Conservation (phyloP, 1,140 invertebrate genomes). For the Drosophila pandora region DNA sequence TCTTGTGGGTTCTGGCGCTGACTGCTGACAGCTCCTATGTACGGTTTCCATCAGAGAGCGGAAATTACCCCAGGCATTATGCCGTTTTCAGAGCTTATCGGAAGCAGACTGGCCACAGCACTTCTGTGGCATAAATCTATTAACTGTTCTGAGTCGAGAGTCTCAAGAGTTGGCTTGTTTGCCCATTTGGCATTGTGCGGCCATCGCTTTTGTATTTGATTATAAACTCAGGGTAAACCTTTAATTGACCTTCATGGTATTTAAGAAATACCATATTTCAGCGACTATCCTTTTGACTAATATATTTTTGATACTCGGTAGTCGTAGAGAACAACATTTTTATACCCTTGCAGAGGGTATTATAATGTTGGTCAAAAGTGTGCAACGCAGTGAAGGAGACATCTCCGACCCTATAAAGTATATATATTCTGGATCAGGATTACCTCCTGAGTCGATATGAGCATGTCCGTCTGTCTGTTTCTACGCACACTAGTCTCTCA, state of each 20-base stretch:
- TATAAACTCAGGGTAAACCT: conserved; percentile 6
- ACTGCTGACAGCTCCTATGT: conserved; percentile 69
- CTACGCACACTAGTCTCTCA: too few species aligned
- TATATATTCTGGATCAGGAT: too few species aligned
- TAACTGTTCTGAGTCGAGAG: conserved; percentile 23
- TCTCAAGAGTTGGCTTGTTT: conserved; percentile 26
- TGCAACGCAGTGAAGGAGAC: too few species aligned
- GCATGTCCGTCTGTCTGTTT: too few species aligned
- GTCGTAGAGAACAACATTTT: too few species aligned
- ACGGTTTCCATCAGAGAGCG: conserved; percentile 40
- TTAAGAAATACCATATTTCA: too few species aligned
- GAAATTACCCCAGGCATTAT: conserved; percentile 64
- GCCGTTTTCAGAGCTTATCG: conserved; percentile 44
- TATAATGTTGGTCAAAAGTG: too few species aligned
- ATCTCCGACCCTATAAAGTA: too few species aligned
- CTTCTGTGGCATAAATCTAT: conserved; percentile 48
- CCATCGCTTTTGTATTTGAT: conserved; percentile 8
- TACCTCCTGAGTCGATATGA: too few species aligned
- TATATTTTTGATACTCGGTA: too few species aligned
- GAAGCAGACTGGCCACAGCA: conserved; percentile 1
- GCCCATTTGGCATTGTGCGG: conserved; percentile 21
- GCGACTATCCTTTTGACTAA: too few species aligned
- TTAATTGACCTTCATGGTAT: conserved; percentile 17
- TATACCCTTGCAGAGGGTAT: too few species aligned
- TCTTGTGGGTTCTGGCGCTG: conserved; percentile 53